These are phyloP conservation scores for Odontamblyopus lacepedii DNA, from an alignment of 2,797 vertebrate species.

Conservation along the genomic window DNA sequence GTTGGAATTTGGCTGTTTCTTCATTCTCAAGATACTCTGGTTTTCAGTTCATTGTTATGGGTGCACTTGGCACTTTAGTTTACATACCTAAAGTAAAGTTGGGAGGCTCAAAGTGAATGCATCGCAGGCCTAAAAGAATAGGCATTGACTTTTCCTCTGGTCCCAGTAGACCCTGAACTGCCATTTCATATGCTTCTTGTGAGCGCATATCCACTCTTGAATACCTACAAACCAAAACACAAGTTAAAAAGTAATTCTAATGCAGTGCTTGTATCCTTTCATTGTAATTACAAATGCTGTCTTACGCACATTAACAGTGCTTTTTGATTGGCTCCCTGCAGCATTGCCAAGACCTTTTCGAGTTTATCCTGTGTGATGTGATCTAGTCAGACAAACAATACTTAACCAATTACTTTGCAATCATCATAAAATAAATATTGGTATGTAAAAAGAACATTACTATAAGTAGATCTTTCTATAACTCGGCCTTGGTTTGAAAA, in stretches of 20 bases:
- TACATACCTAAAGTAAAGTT: slow-evolving; percentile 89
- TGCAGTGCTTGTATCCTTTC: neutral
- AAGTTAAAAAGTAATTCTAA: neutral
- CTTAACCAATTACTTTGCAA: neutral
- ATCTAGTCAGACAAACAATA: slow-evolving; percentile 66
- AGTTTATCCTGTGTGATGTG: slow-evolving; percentile 91
- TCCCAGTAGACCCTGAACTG: slow-evolving; percentile 82
- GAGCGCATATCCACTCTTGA: slow-evolving; percentile 86
- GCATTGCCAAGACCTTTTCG: slow-evolving; percentile 86
- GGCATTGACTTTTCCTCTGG: slow-evolving; percentile 87
- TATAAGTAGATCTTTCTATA: slow-evolving; percentile 89
- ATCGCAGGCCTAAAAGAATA: slow-evolving; percentile 84
- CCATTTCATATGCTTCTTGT: slow-evolving; percentile 93
- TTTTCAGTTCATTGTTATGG: neutral
- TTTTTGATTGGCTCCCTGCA: slow-evolving; percentile 93
- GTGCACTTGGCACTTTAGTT: neutral
- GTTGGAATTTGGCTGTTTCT: neutral
- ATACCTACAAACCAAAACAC: slow-evolving; percentile 71
- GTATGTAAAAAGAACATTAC: slow-evolving; percentile 59
- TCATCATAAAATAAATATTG: neutral
- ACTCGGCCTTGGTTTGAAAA: slow-evolving; percentile 84
- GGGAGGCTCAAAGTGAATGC: slow-evolving; percentile 83
- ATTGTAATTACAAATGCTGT: neutral
- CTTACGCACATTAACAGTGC: slow-evolving; percentile 84
- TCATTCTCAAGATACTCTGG: neutral